A percentile compares a stretch with the other conserved stretches of the same genome.
These are phyloP conservation scores for Drosophila tanythrix DNA, from an alignment of 2,888 invertebrate genomes.

Conservation along the genomic window DNA sequence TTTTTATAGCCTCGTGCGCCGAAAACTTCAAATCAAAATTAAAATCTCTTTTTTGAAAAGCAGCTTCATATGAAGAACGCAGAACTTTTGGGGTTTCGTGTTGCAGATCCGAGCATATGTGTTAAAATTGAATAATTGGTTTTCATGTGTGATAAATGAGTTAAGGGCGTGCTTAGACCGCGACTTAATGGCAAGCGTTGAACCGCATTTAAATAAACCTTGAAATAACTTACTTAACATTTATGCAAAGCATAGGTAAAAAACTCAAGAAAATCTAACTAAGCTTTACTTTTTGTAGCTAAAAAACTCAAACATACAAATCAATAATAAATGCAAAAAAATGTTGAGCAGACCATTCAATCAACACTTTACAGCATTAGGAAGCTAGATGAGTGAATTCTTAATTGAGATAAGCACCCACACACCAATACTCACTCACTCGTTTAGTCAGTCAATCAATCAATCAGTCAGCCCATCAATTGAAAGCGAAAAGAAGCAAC, in stretches of 20 bases:
- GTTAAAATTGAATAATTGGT: slow-evolving; percentile 5
- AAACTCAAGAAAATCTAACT: slow-evolving; percentile 14
- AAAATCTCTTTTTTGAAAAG: slow-evolving; percentile 3
- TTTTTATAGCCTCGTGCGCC: slow-evolving; percentile 25
- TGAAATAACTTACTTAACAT: slow-evolving; percentile 27
- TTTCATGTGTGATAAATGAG: slow-evolving; percentile 58
- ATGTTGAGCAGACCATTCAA: slow-evolving; percentile 40
- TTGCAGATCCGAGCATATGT: neutral
- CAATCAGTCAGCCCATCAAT: slow-evolving; percentile 61
- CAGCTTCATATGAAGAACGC: slow-evolving; percentile 9
- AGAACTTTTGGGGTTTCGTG: neutral
- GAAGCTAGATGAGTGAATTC: slow-evolving; percentile 42
- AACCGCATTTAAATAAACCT: slow-evolving; percentile 39
- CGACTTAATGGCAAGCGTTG: slow-evolving; percentile 13
- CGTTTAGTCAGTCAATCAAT: slow-evolving; percentile 33
- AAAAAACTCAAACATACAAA: slow-evolving; percentile 31
- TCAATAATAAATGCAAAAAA: slow-evolving; percentile 38
- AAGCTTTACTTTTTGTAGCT: slow-evolving; percentile 10
- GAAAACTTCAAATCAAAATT: slow-evolving; percentile 11
- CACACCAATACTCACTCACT: slow-evolving; percentile 43
- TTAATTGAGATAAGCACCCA: slow-evolving; percentile 70
- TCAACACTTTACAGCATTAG: slow-evolving; percentile 52
- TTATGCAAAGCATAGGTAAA: slow-evolving; percentile 32
- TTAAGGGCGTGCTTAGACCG: slow-evolving; percentile 45
- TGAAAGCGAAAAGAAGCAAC: slow-evolving; percentile 70